Evolutionary conservation across 2,888 invertebrate genomes (phyloP).

Genomic region (Tryphoninae sp.): DNA sequence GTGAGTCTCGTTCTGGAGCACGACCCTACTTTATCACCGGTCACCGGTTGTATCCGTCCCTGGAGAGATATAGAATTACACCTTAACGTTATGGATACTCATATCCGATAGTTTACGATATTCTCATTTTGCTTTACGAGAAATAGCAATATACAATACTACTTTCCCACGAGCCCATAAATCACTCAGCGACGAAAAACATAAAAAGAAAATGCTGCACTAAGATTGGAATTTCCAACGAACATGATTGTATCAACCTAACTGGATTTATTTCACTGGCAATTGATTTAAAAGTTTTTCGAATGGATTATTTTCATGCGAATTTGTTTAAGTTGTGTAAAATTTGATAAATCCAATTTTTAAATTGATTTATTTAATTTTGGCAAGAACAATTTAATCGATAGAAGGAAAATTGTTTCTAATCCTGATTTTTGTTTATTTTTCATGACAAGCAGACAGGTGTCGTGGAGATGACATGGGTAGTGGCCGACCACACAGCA

Average conservation of each 20-base stretch:
- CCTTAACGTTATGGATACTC: constrained; percentile 8
- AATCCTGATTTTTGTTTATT: constrained; percentile 8
- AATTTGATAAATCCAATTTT: neutral
- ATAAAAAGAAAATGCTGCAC: neutral
- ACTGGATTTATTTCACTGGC: neutral
- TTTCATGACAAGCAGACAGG: constrained; percentile 83
- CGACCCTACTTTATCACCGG: constrained; percentile 23
- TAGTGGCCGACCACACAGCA: constrained; percentile 92
- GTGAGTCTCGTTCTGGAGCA: neutral
- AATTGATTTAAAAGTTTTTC: neutral
- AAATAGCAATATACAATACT: neutral
- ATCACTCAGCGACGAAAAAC: neutral
- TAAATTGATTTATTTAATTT: neutral
- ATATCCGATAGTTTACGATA: constrained; percentile 4
- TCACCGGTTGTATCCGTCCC: neutral
- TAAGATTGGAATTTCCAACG: neutral
- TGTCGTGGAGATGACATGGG: constrained; percentile 94
- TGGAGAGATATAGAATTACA: constrained; percentile 19
- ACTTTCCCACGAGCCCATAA: neutral
- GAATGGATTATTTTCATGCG: neutral
- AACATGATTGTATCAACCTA: neutral
- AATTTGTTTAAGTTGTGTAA: neutral
- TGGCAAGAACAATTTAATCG: neutral
- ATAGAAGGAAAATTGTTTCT: constrained; percentile 16
- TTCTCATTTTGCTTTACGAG: constrained; percentile 2